These are phyloP conservation scores for Cyrtodaria siliqua DNA, from an alignment of 2,888 invertebrate genomes.

Conservation along the genomic window DNA sequence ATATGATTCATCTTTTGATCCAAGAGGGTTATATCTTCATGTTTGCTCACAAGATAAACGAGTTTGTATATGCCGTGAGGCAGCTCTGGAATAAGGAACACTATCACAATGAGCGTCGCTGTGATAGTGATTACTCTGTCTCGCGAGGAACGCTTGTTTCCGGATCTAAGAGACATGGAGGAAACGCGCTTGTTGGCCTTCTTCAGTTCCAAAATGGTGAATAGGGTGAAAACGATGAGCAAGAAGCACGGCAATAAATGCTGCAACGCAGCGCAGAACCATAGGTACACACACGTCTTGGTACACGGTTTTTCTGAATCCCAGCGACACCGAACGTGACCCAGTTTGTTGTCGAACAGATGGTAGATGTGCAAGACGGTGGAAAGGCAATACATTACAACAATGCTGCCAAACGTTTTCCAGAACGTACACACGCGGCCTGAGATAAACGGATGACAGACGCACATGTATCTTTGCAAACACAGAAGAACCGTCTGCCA, in stretches of 20 bases:
- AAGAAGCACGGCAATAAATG: constrained; percentile 42
- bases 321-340: constrained; percentile 36
- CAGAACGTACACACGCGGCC: constrained; percentile 60
- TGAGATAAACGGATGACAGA: constrained; percentile 69
- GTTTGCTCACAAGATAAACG: neutral
- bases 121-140: constrained; percentile 56
- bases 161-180: constrained; percentile 16
- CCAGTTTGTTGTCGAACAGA: constrained; percentile 28
- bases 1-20: constrained; percentile 18
- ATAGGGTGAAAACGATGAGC: constrained; percentile 33
- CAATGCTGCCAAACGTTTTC: constrained; percentile 57
- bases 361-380: constrained; percentile 58
- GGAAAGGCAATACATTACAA: constrained; percentile 48
- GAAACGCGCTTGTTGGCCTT: constrained; percentile 34
- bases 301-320: constrained; percentile 36
- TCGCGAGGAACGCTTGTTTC: constrained; percentile 22
- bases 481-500: constrained; percentile 68
- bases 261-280: constrained; percentile 42
- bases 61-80: constrained; percentile 51
- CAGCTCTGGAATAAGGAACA: constrained; percentile 52
- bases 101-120: constrained; percentile 40
- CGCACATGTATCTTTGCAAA: constrained; percentile 66
- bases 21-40: neutral
- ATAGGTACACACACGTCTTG: constrained; percentile 50
- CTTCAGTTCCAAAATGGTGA: constrained; percentile 32